phyloP scores from a whole-genome alignment of 2,888 invertebrate species.

The Athrips mouffetella region DNA sequence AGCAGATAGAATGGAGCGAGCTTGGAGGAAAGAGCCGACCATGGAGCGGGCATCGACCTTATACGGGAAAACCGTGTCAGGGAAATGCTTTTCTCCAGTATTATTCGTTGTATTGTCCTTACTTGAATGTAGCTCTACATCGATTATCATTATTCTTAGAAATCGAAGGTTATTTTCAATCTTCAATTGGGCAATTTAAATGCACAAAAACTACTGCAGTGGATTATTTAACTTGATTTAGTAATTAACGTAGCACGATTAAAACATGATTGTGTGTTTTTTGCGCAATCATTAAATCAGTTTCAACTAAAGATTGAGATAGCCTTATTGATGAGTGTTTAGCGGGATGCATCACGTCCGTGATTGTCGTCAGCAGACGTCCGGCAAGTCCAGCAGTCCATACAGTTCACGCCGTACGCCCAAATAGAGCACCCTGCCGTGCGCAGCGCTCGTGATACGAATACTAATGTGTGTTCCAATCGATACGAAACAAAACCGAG shows the following conservation, averaged over 20 bases:
- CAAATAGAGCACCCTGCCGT: slow-evolving; percentile 60
- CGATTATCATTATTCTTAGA: not conserved
- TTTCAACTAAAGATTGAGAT: slow-evolving; percentile 1
- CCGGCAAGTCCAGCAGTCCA: slow-evolving; percentile 33
- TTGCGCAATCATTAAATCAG: not conserved
- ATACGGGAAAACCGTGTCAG: slow-evolving; percentile 58
- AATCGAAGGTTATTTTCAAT: not conserved
- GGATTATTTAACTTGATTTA: not conserved
- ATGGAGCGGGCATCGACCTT: slow-evolving; percentile 66
- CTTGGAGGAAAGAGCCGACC: slow-evolving; percentile 29
- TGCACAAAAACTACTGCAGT: not conserved
- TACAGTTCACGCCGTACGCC: slow-evolving; percentile 35
- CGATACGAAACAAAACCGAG: slow-evolving; percentile 51
- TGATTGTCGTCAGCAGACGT: slow-evolving; percentile 48
- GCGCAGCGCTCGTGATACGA: slow-evolving; percentile 36
- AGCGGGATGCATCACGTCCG: slow-evolving; percentile 48
- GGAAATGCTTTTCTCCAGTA: slow-evolving; percentile 68
- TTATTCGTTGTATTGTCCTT: slow-evolving; percentile 31
- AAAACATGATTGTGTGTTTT: not conserved
- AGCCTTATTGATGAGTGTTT: not conserved
- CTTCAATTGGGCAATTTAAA: not conserved
- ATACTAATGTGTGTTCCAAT: slow-evolving; percentile 45
- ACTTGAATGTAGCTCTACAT: slow-evolving; percentile 44
- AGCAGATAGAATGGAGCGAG: not conserved
- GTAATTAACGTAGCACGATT: slow-evolving; percentile 2